A percentile compares a stretch with the other conserved stretches of the same genome.
Evolutionary conservation across 2,113 vertebrate genomes (phyloP).

Genomic region (Psilopogon haemacephalus): DNA sequence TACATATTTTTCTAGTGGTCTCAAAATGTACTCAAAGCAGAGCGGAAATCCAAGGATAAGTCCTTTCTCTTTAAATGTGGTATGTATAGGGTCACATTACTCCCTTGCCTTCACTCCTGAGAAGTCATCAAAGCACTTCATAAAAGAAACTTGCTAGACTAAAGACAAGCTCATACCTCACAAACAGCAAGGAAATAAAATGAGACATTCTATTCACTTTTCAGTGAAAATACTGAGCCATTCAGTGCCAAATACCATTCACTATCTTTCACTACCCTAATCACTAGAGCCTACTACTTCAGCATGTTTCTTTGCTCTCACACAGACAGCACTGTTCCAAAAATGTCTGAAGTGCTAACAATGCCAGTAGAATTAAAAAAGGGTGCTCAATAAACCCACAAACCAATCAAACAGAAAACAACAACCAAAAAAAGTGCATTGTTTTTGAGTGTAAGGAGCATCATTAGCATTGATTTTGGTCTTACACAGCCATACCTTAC

Average conservation of each 20-base stretch:
- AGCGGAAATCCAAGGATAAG: neutral
- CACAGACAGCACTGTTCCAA: neutral
- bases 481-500: neutral
- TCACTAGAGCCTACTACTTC: neutral
- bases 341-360: neutral
- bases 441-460: neutral
- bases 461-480: neutral
- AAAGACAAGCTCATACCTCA: neutral
- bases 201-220: neutral
- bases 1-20: neutral
- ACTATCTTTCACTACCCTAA: neutral
- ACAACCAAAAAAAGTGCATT: neutral
- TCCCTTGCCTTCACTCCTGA: neutral
- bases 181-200: neutral
- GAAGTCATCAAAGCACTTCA: neutral
- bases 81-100: neutral
- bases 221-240: neutral
- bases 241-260: neutral
- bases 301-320: neutral
- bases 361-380: neutral
- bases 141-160: neutral
- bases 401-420: too few relatives aligned
- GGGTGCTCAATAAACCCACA: neutral
- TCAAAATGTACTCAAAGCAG: neutral
- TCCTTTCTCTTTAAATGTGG: neutral